A percentile compares a stretch with the other conserved stretches of the same genome.
Conservation (phyloP, 2,888 invertebrate genomes). For the Drosophila lacicola region DNA sequence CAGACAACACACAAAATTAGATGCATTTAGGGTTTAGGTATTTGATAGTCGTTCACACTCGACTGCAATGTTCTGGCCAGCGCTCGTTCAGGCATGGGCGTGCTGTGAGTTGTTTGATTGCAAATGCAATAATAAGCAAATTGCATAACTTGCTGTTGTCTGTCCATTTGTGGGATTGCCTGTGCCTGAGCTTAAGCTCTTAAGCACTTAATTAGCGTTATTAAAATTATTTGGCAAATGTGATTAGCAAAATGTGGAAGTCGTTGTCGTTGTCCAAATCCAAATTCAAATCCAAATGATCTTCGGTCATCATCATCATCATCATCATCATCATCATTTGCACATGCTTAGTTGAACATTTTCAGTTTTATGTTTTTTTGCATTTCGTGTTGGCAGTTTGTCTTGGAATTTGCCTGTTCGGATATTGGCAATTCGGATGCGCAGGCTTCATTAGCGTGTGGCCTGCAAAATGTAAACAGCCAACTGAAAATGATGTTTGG, state of each 20-base stretch:
- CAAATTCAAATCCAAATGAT: not conserved
- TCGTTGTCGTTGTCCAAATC: constrained; percentile 1
- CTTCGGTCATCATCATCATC: constrained; percentile 7
- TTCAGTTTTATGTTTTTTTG: constrained; percentile 6
- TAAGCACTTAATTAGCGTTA: constrained; percentile 58
- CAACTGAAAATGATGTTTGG: constrained; percentile 2
- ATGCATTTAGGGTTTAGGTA: not conserved
- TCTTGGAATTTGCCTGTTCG: constrained; percentile 13
- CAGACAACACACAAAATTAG: too few relatives aligned
- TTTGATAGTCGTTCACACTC: not conserved
- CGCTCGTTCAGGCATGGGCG: not conserved
- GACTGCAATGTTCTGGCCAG: constrained; percentile 2
- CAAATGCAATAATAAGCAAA: constrained; percentile 36
- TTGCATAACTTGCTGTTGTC: constrained; percentile 31
- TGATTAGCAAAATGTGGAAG: constrained; percentile 31
- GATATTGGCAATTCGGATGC: constrained; percentile 41
- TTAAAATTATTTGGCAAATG: constrained; percentile 61
- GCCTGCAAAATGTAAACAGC: constrained; percentile 7
- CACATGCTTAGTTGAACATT: constrained; percentile 13
- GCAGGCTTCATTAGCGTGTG: constrained; percentile 25
- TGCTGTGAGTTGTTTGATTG: not conserved
- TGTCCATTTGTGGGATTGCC: constrained; percentile 2
- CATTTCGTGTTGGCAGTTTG: not conserved
- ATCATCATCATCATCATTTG: constrained; percentile 18
- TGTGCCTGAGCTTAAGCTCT: constrained; percentile 33